Conservation (phyloP, 2,888 invertebrate genomes). For the Glyphotaelius pellucidus region DNA sequence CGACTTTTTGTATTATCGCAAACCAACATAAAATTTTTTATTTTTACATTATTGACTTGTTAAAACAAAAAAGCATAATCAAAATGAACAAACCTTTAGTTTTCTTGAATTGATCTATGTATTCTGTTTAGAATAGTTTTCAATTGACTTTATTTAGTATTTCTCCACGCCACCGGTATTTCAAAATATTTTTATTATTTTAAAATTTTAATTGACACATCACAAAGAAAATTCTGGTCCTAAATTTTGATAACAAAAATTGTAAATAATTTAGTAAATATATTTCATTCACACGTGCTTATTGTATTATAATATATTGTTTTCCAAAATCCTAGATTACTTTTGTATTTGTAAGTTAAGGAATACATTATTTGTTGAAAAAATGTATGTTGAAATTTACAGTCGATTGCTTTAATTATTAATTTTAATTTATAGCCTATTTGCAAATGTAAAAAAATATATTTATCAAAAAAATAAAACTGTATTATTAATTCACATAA, state of each 20-base stretch:
- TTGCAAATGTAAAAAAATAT: constrained; percentile 54
- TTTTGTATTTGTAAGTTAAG: constrained; percentile 47
- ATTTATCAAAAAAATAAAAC: constrained; percentile 35
- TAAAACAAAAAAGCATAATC: not conserved
- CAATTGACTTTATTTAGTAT: not conserved
- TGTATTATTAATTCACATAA: not conserved
- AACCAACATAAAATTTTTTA: not conserved
- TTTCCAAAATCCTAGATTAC: constrained; percentile 42
- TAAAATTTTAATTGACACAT: not conserved
- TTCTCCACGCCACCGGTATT: not conserved
- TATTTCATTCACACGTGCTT: not conserved
- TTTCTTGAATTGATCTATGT: no score
- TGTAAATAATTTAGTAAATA: constrained; percentile 12
- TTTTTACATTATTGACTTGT: not conserved
- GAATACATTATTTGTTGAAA: constrained; percentile 14
- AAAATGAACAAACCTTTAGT: not conserved
- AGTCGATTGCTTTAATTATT: constrained; percentile 50
- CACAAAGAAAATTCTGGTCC: constrained; percentile 6
- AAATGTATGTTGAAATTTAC: constrained; percentile 33
- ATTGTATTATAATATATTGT: not conserved
- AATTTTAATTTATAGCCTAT: constrained; percentile 44
- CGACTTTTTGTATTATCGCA: no score
- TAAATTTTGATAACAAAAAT: not conserved
- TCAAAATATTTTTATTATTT: not conserved
- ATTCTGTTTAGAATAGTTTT: not conserved